A percentile compares a stretch with the other conserved stretches of the same genome.
Conservation (phyloP, 2,797 vertebrate genomes). For the Gouania willdenowi region DNA sequence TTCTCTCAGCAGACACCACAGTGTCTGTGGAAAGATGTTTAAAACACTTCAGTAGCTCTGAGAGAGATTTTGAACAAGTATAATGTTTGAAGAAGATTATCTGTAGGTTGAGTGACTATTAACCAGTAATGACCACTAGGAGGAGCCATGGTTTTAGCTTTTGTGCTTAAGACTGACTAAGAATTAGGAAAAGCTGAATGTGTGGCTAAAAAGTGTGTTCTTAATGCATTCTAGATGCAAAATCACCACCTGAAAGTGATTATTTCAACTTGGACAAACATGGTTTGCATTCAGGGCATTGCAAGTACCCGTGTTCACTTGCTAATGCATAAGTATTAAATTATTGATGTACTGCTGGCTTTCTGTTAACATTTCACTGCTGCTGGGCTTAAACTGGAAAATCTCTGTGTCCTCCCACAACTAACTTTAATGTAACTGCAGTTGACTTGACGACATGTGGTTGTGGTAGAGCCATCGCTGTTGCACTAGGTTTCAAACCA, state of each 20-base stretch:
- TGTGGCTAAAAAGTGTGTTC: neutral
- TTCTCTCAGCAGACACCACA: slow-evolving; percentile 7
- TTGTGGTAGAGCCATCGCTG: too few species aligned
- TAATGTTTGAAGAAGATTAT: slow-evolving; percentile 22
- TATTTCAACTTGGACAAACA: slow-evolving; percentile 1
- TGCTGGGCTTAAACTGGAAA: too few species aligned
- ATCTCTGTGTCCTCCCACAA: too few species aligned
- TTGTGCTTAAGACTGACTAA: neutral
- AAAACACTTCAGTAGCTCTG: neutral
- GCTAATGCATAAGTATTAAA: slow-evolving; percentile 31
- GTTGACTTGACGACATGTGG: too few species aligned
- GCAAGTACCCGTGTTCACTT: slow-evolving; percentile 2
- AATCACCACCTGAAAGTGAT: too few species aligned
- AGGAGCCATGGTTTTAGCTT: slow-evolving; percentile 59
- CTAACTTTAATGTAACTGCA: too few species aligned
- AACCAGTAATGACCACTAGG: slow-evolving; percentile 53
- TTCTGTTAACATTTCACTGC: too few species aligned
- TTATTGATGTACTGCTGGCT: slow-evolving; percentile 23
- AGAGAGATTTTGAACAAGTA: slow-evolving; percentile 22
- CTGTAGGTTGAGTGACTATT: slow-evolving; percentile 8
- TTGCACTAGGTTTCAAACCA: too few species aligned
- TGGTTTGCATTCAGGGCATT: slow-evolving; percentile 7
- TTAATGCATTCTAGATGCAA: neutral
- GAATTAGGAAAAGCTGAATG: slow-evolving; percentile 21
- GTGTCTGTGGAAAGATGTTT: slow-evolving; percentile 6